Percentiles rank a stretch among this genome's conserved stretches.
Evolutionary conservation across 2,888 invertebrate species (phyloP).

Genomic region (Cheilosia soror): DNA sequence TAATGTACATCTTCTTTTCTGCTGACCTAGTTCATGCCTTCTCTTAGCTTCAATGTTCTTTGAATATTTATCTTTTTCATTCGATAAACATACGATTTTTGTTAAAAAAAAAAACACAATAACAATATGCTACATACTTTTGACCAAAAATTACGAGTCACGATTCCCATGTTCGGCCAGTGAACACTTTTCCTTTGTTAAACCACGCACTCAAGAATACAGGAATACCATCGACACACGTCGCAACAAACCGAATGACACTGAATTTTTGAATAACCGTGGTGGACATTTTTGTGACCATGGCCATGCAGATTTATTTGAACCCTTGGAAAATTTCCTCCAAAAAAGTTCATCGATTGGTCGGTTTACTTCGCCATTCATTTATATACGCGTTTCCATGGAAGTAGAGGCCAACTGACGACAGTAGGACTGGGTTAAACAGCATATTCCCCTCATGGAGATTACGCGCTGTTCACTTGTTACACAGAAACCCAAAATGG

Average conservation of each 20-base stretch:
- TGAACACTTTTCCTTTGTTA: slow-evolving; percentile 57
- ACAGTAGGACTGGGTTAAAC: slow-evolving; percentile 3
- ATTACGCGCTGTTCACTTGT: slow-evolving; percentile 64
- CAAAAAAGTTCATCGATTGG: slow-evolving; percentile 20
- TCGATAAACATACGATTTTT: slow-evolving; percentile 10
- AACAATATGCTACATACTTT: slow-evolving; percentile 28
- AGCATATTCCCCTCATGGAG: slow-evolving; percentile 3
- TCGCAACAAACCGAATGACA: slow-evolving; percentile 38
- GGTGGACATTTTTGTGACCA: slow-evolving; percentile 42
- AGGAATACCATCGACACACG: slow-evolving; percentile 48
- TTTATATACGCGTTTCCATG: slow-evolving; percentile 31
- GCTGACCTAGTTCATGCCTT: slow-evolving; percentile 55
- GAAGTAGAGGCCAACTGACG: slow-evolving; percentile 53
- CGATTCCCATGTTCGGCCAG: slow-evolving; percentile 61
- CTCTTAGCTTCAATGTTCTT: slow-evolving; percentile 21
- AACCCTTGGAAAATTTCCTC: slow-evolving; percentile 47
- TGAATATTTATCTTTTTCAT: slow-evolving; percentile 18
- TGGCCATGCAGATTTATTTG: slow-evolving; percentile 70
- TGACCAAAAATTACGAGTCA: slow-evolving; percentile 66
- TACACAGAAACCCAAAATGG: slow-evolving; percentile 39
- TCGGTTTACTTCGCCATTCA: slow-evolving; percentile 19
- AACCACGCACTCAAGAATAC: slow-evolving; percentile 38
- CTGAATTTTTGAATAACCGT: slow-evolving; percentile 51
- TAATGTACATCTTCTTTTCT: background rate
- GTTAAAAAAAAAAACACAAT: slow-evolving; percentile 20